Base-by-base conservation (phyloP, 92 coral and sea anemone species). In the Parazoanthus swiftii region DNA sequence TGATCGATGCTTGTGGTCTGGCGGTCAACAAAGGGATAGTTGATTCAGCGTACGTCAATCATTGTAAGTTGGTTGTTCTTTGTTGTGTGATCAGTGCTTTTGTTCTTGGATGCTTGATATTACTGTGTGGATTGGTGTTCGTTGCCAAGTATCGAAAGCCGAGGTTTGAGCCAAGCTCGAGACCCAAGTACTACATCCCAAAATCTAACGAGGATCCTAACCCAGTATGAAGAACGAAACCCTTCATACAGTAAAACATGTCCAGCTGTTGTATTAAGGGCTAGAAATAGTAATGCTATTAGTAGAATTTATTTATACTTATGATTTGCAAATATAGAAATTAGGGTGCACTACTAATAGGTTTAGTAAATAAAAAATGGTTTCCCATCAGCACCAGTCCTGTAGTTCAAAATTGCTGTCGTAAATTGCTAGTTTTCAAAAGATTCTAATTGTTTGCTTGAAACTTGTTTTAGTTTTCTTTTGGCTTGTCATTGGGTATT, bases 121-220 rank as follows among this genome's bases (percentile, higher is more conserved):
- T 84, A 6, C 18, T 84, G 8, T 72, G 78, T 21, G 87, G 87
- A 84, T 11, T 84, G 26, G 78, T 71, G 9, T 84, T 84, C 26
- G 29, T 84, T 71, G 54, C 18, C 66, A 68, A 23, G 26, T 18
- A 84, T 71, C 87, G 87, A 11, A 50, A 71, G 42, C 87, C 87
- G 29, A 71, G 87, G 79, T 84, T 84, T 68, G 87, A 84, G 6
- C 79, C 63, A 16, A 26, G 42, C 66, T 68, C 87, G 8, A 84
- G 44, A 74, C 87, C 87, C 42, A 84, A 84, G 67, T 84, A 84
- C n/a, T 84, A 43, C 23, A 75, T 56, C 25, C 87, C 87, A 7
- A 84, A 46, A 72, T 13, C 46, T 36, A 10, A 1, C 2, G 46
- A 44, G 74, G 29, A 84, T 71, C 33, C 39, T 67, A 68, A 67